phyloP scores from a whole-genome alignment of 2,113 vertebrate species.

The Hydrolagus affinis region DNA sequence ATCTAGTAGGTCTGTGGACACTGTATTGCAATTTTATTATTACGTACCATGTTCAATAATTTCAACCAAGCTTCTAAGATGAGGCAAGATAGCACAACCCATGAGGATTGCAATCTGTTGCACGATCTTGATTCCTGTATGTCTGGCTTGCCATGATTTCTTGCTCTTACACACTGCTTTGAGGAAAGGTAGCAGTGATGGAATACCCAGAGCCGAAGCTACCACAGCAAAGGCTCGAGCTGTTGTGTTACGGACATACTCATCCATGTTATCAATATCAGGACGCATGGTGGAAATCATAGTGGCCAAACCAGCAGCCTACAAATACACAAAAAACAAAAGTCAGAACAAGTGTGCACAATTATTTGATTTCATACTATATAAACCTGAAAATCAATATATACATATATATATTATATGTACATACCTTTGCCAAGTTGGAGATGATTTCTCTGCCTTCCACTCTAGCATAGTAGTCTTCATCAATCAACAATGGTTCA shows the following conservation, averaged over 20 bases:
- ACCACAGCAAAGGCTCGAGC: slow-evolving; percentile 95
- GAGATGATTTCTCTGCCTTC: slow-evolving; percentile 98
- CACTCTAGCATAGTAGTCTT: slow-evolving; percentile 97
- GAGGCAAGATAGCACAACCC: slow-evolving; percentile 95
- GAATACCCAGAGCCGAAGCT: slow-evolving; percentile 93
- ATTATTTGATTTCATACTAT: neutral
- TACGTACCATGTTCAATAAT: slow-evolving; percentile 93
- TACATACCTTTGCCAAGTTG: slow-evolving; percentile 97
- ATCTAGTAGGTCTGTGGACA: neutral
- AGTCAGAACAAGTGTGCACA: neutral
- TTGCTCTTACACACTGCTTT: slow-evolving; percentile 98
- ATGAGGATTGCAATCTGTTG: slow-evolving; percentile 98
- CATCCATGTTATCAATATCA: slow-evolving; percentile 98
- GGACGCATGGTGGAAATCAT: slow-evolving; percentile 99
- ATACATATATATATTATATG: slow-evolving; percentile 31
- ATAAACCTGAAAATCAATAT: neutral
- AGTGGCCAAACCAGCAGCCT: slow-evolving; percentile 96
- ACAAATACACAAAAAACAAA: slow-evolving; percentile 27
- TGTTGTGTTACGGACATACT: slow-evolving; percentile 95
- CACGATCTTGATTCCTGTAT: slow-evolving; percentile 97
- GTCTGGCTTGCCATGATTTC: slow-evolving; percentile 95
- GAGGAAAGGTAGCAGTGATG: slow-evolving; percentile 89
- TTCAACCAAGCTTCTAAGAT: slow-evolving; percentile 95
- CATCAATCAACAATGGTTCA: slow-evolving; percentile 93
- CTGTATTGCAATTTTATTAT: neutral